Base-by-base conservation (phyloP, 2,888 invertebrate species). In the Trachelus tabidus region DNA sequence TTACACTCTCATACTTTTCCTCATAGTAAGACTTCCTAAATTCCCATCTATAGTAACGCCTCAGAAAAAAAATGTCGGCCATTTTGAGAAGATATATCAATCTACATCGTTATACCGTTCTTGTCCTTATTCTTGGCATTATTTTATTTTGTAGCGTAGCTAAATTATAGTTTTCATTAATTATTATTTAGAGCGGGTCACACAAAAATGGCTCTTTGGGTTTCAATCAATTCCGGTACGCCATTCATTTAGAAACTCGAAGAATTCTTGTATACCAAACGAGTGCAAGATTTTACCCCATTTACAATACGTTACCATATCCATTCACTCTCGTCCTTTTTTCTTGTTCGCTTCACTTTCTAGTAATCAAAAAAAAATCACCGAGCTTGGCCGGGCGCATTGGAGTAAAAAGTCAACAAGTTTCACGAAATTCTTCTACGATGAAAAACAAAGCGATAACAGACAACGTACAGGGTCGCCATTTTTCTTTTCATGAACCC, bases 201-300 rank as follows among this genome's bases (percentile, higher is more conserved):
- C 75, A 56, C 23, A 40, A 34, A 68, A 37, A 68, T 69, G 76
- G 76, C 73, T 79, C 68, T 69, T 12, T 37, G 73, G 75, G 73
- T 73, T 74, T 76, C 77, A 77, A 76, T 87, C 85, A 87, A 86
- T 86, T 87, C 85, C 85, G 83, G 79, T 79, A 81, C 71, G 81
- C 83, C 73, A 73, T 81, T 77, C 80, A 31, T 31, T 76, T 73
- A 79, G 75, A 79, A 81, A 78, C 77, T 80, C 75, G 77, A 76
- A 78, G 30, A 34, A 73, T 56, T 73, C 68, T 78, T 77, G 56
- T 73, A 12, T 75, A 56, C 56, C 56, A 56, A 56, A 56, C 56
- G 56, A 56, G 56, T 23, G 56, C 56, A 56, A 56, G 56, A 56
- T 9, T 56, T 23, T 9, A 23, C 9, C 9, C 56, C 56, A 23